These are phyloP conservation scores for Miniopterus natalensis DNA, from an alignment of 2,113 vertebrate genomes.

Conservation along the genomic window DNA sequence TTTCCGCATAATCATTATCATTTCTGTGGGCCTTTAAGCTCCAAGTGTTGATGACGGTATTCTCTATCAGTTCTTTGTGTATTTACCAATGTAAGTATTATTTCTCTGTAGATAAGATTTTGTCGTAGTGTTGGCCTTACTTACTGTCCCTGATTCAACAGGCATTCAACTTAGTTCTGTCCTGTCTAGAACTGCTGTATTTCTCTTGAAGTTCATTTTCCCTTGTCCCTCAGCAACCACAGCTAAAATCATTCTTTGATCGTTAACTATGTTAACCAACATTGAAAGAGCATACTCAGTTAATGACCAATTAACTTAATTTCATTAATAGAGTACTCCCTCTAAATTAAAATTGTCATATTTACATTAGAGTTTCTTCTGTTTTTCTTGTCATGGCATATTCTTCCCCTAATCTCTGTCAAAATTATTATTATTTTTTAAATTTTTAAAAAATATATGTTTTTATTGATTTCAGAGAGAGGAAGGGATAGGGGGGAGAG, in stretches of 20 bases:
- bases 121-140: background rate
- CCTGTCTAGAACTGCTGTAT: background rate
- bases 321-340: background rate
- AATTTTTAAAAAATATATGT: background rate
- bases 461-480: background rate
- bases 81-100: background rate
- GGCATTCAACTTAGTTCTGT: background rate
- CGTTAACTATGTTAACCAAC: background rate
- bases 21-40: background rate
- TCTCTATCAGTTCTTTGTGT: background rate
- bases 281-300: background rate
- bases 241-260: background rate
- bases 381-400: background rate
- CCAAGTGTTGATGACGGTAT: background rate
- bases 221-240: background rate
- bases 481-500: too few species aligned
- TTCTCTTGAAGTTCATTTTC: background rate
- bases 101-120: background rate
- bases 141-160: background rate
- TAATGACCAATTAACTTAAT: background rate
- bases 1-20: background rate
- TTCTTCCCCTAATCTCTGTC: background rate
- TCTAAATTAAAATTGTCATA: background rate
- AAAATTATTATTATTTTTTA: slow-evolving; percentile 51
- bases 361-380: background rate